Conservation (phyloP, 23 tunicate genomes). For the Ciona savignyi region DNA sequence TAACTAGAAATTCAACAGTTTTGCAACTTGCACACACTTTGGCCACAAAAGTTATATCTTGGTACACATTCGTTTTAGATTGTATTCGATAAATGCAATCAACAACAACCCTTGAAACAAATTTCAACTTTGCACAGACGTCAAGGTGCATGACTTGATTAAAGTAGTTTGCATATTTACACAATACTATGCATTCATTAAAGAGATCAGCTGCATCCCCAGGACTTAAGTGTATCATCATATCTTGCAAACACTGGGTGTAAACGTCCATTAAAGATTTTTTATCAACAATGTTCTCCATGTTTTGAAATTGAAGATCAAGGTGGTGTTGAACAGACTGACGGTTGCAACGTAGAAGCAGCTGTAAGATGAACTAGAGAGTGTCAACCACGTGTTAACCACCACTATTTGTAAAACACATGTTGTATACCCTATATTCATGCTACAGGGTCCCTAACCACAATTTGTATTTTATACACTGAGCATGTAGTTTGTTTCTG, state of each 20-base stretch:
- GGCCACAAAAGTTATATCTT: neutral
- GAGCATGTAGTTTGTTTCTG: no score
- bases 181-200: constrained; percentile 2
- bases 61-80: neutral
- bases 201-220: neutral
- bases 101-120: constrained; percentile 11
- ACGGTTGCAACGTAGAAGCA: constrained; percentile 22
- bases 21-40: constrained; percentile 3
- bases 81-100: no score
- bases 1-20: neutral
- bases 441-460: no score
- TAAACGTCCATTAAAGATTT: constrained; percentile 17
- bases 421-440: no score
- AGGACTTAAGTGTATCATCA: constrained; percentile 6
- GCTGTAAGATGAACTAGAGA: constrained; percentile 39
- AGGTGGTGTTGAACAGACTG: constrained; percentile 19
- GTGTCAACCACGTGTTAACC: no score
- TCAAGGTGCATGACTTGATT: constrained; percentile 34
- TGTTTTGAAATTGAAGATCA: constrained; percentile 8
- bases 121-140: constrained; percentile 9
- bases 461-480: no score
- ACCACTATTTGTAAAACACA: no score
- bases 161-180: neutral
- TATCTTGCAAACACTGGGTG: constrained; percentile 7
- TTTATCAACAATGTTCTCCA: constrained; percentile 2